A percentile compares a stretch with the other conserved stretches of the same genome.
These are phyloP conservation scores for Tadarida brasiliensis DNA, from an alignment of 2,797 vertebrate genomes.

Conservation along the genomic window DNA sequence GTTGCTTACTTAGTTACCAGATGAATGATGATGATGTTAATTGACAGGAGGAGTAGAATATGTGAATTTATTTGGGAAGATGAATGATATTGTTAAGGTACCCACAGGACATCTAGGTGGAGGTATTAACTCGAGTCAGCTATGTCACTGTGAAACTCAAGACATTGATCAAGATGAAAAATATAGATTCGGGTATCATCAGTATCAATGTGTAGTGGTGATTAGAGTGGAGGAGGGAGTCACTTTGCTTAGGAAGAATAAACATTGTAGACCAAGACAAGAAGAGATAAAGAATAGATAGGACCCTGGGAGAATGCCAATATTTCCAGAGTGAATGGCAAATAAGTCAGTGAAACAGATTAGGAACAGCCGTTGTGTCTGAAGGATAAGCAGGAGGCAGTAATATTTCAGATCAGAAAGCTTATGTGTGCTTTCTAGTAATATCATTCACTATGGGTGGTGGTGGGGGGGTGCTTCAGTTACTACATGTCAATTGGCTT, in stretches of 20 bases:
- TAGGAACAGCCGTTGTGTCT: neutral
- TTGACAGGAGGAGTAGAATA: constrained; percentile 10
- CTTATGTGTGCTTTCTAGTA: neutral
- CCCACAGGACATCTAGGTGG: neutral
- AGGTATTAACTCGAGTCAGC: constrained; percentile 13
- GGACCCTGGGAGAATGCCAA: neutral
- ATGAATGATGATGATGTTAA: constrained; percentile 42
- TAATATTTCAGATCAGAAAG: neutral
- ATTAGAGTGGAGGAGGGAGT: neutral
- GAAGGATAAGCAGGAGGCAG: neutral
- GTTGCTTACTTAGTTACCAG: constrained; percentile 23
- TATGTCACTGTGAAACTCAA: neutral
- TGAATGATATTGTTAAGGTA: constrained; percentile 43
- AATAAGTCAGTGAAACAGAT: neutral
- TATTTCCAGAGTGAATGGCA: neutral
- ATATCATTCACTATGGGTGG: neutral
- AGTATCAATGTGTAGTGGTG: neutral
- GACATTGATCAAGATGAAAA: constrained; percentile 54
- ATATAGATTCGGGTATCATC: neutral
- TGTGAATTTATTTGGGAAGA: constrained; percentile 22
- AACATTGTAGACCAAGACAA: constrained; percentile 27
- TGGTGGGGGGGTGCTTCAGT: neutral
- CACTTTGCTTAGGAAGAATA: constrained; percentile 42
- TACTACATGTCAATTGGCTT: neutral
- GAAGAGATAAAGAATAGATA: neutral